phyloP scores from a whole-genome alignment of 2,113 vertebrate genomes.

The Polypterus senegalus region DNA sequence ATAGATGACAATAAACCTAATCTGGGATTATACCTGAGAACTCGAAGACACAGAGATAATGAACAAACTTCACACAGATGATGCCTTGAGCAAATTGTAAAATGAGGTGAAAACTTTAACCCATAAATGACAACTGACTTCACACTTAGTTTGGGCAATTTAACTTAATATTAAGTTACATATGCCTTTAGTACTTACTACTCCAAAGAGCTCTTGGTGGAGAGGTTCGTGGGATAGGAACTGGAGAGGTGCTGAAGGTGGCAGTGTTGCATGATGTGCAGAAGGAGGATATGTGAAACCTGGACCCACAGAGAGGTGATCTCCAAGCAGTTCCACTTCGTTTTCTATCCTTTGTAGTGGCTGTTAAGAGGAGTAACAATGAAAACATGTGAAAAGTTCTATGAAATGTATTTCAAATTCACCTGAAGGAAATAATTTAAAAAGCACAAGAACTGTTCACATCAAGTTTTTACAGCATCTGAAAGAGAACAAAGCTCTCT shows the following conservation, averaged over 20 bases:
- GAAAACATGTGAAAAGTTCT: not conserved
- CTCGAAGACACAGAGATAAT: no score
- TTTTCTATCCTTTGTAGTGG: conserved; percentile 95
- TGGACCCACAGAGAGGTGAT: conserved; percentile 79
- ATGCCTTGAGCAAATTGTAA: no score
- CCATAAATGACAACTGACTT: no score
- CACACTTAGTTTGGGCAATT: no score
- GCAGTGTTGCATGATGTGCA: conserved; percentile 69
- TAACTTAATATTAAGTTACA: conserved; percentile 8
- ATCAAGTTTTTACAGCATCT: no score
- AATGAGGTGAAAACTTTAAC: no score
- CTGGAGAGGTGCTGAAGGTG: conserved; percentile 81
- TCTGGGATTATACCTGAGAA: no score
- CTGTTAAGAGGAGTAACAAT: conserved; percentile 31
- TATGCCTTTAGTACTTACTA: conserved; percentile 56
- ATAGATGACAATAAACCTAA: no score
- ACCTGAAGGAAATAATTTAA: no score
- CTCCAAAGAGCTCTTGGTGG: conserved; percentile 85
- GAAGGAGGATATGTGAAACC: conserved; percentile 80
- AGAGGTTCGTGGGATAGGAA: conserved; percentile 88
- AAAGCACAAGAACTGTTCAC: no score
- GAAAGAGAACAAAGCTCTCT: no score
- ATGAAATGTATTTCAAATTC: not conserved
- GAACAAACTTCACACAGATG: no score
- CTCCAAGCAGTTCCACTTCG: conserved; percentile 85